Evolutionary conservation across 2,113 vertebrate genomes (phyloP).

Genomic region (Pomatostomus ruficeps): DNA sequence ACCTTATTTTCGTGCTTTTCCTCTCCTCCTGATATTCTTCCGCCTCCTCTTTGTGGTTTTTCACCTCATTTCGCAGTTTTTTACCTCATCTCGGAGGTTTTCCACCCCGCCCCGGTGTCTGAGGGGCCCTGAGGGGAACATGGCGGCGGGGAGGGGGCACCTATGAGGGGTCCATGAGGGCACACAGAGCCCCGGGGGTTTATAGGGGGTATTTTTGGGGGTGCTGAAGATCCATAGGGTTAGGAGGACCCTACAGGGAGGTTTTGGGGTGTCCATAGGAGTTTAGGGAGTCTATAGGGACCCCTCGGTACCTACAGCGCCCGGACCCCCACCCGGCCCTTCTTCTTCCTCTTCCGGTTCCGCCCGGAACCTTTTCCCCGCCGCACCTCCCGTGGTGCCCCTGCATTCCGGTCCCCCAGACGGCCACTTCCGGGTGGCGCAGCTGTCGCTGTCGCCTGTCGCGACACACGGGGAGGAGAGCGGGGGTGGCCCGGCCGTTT

Average conservation of each 20-base stretch:
- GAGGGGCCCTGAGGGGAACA: background rate
- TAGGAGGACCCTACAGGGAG: background rate
- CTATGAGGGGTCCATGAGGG: background rate
- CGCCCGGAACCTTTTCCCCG: background rate
- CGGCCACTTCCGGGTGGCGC: background rate
- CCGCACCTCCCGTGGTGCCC: background rate
- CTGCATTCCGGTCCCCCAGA: background rate
- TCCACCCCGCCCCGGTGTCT: background rate
- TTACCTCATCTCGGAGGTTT: background rate
- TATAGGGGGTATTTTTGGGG: too few species aligned
- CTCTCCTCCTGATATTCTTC: too few species aligned
- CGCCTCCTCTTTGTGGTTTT: background rate
- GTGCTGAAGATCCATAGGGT: accelerated
- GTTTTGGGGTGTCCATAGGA: accelerated
- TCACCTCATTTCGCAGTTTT: background rate
- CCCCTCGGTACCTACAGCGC: background rate
- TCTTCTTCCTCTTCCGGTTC: accelerated
- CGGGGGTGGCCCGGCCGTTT: background rate
- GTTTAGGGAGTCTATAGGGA: accelerated
- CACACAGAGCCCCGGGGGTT: accelerated
- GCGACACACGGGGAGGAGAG: background rate
- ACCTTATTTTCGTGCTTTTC: background rate
- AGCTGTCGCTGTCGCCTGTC: background rate
- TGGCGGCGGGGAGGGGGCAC: too few species aligned
- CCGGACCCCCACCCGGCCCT: accelerated